Conservation (phyloP, 2,888 invertebrate genomes). For the Synergus umbraculus region DNA sequence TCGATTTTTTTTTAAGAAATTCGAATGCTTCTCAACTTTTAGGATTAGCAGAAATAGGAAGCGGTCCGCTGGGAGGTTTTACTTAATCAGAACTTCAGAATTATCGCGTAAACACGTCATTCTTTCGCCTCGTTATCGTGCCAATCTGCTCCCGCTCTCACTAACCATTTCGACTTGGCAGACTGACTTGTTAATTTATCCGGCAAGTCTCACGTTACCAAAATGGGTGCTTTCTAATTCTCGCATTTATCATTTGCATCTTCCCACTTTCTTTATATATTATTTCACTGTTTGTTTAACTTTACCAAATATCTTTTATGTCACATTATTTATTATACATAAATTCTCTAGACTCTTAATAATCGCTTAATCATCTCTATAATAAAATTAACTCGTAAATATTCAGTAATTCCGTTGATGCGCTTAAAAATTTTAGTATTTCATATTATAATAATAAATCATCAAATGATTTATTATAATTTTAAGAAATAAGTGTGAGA, state of each 20-base stretch:
- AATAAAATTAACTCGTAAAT: conserved; percentile 9
- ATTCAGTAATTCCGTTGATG: not conserved
- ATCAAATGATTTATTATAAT: too few species aligned
- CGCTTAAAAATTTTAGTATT: not conserved
- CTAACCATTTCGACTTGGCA: conserved; percentile 31
- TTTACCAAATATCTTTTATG: not conserved
- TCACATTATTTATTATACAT: not conserved
- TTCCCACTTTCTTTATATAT: not conserved
- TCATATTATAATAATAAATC: too few species aligned
- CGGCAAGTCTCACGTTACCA: conserved; percentile 19
- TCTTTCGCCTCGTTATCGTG: conserved; percentile 29
- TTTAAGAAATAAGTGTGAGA: too few species aligned
- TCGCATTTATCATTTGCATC: conserved; percentile 32
- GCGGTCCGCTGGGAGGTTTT: not conserved
- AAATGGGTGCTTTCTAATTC: conserved; percentile 23
- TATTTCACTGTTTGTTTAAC: not conserved
- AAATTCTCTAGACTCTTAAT: not conserved
- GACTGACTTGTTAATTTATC: conserved; percentile 30
- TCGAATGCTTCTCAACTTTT: not conserved
- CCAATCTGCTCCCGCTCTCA: conserved; percentile 22
- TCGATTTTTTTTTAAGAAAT: not conserved
- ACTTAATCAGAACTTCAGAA: conserved; percentile 13
- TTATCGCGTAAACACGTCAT: conserved; percentile 26
- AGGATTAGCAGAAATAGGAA: not conserved
- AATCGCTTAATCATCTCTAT: not conserved